Base-by-base conservation (phyloP, 2,888 invertebrate genomes). In the Metopia argyrocephala region DNA sequence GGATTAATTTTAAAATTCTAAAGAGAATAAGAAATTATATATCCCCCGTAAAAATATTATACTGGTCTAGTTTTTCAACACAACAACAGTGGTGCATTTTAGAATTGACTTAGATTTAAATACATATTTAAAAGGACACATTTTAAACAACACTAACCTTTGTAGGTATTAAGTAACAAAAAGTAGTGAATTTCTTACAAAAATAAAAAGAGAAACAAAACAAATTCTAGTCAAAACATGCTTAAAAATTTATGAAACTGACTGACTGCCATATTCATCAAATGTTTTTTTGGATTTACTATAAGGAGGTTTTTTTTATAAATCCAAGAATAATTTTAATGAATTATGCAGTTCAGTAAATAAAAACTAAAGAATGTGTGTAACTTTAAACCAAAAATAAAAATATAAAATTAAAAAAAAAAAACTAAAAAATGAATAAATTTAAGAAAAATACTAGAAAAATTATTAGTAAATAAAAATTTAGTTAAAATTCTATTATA, bases 201-300 rank as follows among this genome's bases (percentile, higher is more conserved):
- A 61, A 66, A 50, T 59, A 20, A 21, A 59, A 78, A 12, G 48
- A 65, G 46, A 61, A 66, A 50, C 57, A 20, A 21, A 59, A 78
- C 69, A 50, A n/a, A 75, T 45, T 81, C 81, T 81, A 81, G 81
- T 81, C 81, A 70, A 75, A 66, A 68, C 12, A 31, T 76, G 62
- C 66, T 61, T 56, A 23, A 45, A 64, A 59, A 5, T 20, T 48
- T 62, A 46, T 31, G 64, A 27, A 75, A 46, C 65, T 3, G 15
- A 27, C 28, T 21, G 23, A 61, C 31, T 21, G 31, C 23, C 15
- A 12, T 38, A 38, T 38, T 38, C 38, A 3, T 38, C 9, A 15
- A 38, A 38, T 12, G 9, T 12, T 12, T 38, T 12, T 15, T 38
- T 38, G 12, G 15, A 38, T 38, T 38, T 38, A 38, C n/a, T 38